Conservation (phyloP, 2,888 invertebrate genomes). For the Toxonevra muliebris region DNA sequence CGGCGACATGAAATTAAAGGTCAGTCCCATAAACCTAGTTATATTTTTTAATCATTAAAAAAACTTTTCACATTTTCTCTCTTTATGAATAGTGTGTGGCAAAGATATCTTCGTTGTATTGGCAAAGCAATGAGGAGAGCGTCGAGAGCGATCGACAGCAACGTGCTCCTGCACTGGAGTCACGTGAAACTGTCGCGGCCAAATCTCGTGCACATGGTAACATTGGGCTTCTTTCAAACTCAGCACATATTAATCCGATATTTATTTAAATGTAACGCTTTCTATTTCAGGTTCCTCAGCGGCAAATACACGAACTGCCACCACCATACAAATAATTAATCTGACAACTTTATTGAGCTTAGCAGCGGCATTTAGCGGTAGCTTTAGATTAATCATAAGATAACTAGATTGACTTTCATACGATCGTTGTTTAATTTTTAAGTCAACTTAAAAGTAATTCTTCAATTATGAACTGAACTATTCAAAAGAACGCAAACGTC, state of each 20-base stretch:
- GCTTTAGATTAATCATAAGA: slow-evolving; percentile 30
- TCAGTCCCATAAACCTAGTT: slow-evolving; percentile 46
- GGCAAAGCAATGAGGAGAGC: slow-evolving; percentile 87
- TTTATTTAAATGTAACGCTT: background rate
- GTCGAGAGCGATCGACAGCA: slow-evolving; percentile 80
- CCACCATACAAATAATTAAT: slow-evolving; percentile 24
- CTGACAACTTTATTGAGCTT: slow-evolving; percentile 29
- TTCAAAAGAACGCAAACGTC: background rate
- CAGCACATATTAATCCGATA: no score
- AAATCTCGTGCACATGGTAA: slow-evolving; percentile 76
- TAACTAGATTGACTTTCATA: slow-evolving; percentile 24
- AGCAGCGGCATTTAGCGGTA: slow-evolving; percentile 28
- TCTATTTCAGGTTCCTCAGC: slow-evolving; percentile 30
- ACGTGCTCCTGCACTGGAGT: slow-evolving; percentile 79
- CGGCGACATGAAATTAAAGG: slow-evolving; percentile 87
- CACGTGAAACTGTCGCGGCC: slow-evolving; percentile 74
- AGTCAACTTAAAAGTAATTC: slow-evolving; percentile 9
- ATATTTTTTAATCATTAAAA: background rate
- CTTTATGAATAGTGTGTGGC: slow-evolving; percentile 75
- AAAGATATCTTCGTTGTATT: slow-evolving; percentile 85
- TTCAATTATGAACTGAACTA: slow-evolving; percentile 17
- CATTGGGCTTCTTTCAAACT: background rate
- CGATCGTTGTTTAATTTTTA: background rate
- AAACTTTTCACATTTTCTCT: background rate
- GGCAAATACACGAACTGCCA: slow-evolving; percentile 22